Base-by-base conservation (phyloP, 2,113 vertebrate species). In the Tetrao urogallus region DNA sequence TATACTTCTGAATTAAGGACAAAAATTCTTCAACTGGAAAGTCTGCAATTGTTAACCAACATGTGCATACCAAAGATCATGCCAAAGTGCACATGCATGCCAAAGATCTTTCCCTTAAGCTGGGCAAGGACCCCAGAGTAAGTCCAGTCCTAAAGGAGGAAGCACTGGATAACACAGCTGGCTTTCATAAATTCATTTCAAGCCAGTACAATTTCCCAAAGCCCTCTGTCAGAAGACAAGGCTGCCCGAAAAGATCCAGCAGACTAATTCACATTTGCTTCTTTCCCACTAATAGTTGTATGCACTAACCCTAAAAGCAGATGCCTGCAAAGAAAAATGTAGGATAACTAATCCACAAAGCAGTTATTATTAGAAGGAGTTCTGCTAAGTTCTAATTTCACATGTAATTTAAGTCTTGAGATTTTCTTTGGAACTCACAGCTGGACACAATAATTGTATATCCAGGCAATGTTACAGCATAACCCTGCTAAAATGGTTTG, bases 391-490 rank as follows among this genome's bases (percentile, higher is more conserved):
- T 85, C 63, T 60, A 77, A 78, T 58, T 32, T 86, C 77, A 25
- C 40, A 92, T 27, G 25, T 52, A 82, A 94, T 86, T 89, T 66
- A 80, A 87, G 90, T 82, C 65, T 65, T 82, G 75, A 81, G 20
- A 88, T 91, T 52, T 80, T 78, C 73, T 97, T 85, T 64, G 21
- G 66, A 94, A 79, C 15, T 28, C 50, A 74, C 38, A 93, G 71
- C 40, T 90, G 70, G 67, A 72, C 52, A 82, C 47, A 54, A 63
- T 88, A 89, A 93, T 38, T 93, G 74, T 36, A 88, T 70, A 89
- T 18, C 73, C 75, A 42, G 50, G n/a, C 88, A 95, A 36, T 69
- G 50, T 52, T 90, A 57, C 16, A 81, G 47, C 47, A 84, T 80
- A 32, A 83, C 32, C 11, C n/a, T n/a, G 58, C 32, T 32, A 92